phyloP scores from a whole-genome alignment of 2,888 invertebrate genomes.

The Drosophila pegasa region DNA sequence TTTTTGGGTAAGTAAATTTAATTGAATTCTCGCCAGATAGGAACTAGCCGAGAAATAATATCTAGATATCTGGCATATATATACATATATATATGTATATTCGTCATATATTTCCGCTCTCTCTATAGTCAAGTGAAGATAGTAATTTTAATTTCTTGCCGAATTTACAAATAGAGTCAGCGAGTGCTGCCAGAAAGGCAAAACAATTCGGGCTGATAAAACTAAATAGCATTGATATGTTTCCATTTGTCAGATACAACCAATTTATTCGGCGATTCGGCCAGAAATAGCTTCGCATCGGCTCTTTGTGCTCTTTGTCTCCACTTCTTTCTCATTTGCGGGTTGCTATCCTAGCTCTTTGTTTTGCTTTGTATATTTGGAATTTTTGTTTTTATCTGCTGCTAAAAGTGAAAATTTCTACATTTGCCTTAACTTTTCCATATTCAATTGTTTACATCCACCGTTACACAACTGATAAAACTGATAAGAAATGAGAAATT shows the following conservation, averaged over 20 bases:
- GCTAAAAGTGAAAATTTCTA: conserved; percentile 16
- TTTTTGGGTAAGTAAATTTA: conserved; percentile 70
- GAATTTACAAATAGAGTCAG: conserved; percentile 29
- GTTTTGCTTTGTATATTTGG: conserved; percentile 26
- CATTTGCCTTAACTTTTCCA: conserved; percentile 8
- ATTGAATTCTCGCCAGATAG: conserved; percentile 3
- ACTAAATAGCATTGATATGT: conserved; percentile 49
- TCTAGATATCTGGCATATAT: not conserved
- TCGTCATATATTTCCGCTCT: conserved; percentile 12
- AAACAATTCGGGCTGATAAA: conserved; percentile 43
- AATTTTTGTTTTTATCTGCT: conserved; percentile 7
- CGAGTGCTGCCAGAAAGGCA: conserved; percentile 4
- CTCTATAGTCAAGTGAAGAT: conserved; percentile 10
- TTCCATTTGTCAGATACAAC: conserved; percentile 36
- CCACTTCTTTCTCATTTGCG: not conserved
- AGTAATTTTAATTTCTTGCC: conserved; percentile 32
- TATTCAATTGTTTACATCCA: conserved; percentile 11
- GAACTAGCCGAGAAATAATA: not conserved
- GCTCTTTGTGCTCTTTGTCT: conserved; percentile 22
- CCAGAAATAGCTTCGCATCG: conserved; percentile 24
- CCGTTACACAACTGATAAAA: conserved; percentile 52
- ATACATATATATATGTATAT: too few relatives aligned
- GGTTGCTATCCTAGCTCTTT: conserved; percentile 23
- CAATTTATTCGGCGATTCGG: conserved; percentile 26
- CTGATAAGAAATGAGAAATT: conserved; percentile 48